Evolutionary conservation across 2,888 invertebrate species (phyloP), one percentile per base, ranked within the genome.

Genomic region (Scelioninae gen. 1): DNA sequence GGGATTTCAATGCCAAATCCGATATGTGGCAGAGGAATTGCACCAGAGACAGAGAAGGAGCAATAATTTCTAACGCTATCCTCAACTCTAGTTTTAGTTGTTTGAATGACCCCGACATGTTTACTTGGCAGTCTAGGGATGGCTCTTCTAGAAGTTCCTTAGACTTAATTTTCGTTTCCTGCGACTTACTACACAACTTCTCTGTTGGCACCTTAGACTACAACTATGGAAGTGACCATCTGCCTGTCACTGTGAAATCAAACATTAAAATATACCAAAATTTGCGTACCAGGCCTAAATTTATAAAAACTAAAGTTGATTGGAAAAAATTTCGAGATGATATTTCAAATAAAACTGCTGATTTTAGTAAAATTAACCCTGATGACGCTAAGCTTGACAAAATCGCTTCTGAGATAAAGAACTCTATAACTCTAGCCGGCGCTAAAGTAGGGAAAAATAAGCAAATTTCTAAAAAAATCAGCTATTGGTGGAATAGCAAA

Each of bases 221-320:
- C n/a, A n/a, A n/a, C n/a, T 65, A 40, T 45, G 40, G 29, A 0
- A 77, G 62, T 31, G 68, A 77, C 31, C 77, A 77, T 16, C n/a
- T 69, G 0, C 77, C 77, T n/a, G 2, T 43, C 10, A n/a, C n/a
- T 6, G 11, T 43, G 10, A 5, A n/a, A 9, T n/a, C 11, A n/a
- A 43, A 43, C n/a, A 9, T 43, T 1, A n/a, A n/a, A 29, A 5
- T 43, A 2, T 1, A 43, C 6, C 5, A n/a, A 0, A 10, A n/a
- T n/a, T 1, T 43, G 1, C 10, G 5, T 10, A 43, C n/a, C 11
- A 10, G 43, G n/a, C 43, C 43, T n/a, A 43, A 43, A 43, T n/a
- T 43, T 43, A 9, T n/a, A 1, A n/a, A n/a, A 10, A 43, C 10
- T 6, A 9, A 43, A n/a, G n/a, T 43, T 10, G 43, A 43, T n/a